Base-by-base conservation (phyloP, 2,113 vertebrate species). In the Egretta garzetta region DNA sequence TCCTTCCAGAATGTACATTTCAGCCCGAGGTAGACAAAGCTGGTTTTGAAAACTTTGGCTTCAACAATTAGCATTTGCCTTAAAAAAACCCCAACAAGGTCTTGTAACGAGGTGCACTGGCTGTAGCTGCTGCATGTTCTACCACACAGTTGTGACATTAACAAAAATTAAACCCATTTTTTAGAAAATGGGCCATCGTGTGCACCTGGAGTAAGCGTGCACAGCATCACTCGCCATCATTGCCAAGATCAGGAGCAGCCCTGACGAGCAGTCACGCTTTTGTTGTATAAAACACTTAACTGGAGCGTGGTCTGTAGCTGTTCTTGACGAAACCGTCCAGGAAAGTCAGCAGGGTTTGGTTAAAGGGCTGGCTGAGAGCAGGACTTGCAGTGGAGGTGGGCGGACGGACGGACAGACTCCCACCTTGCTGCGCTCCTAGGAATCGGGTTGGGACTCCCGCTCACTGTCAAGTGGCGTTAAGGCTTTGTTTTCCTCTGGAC, bases 81-180 rank as follows among this genome's bases (percentile, higher is more conserved):
- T 27, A 6, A 33, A 41, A 43, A 6, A 32, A 41, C 10, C 14
- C 41, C 41, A 14, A 1, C 35, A 37, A 22, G n/a, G 5, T n/a
- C 24, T 24, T 26, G 32, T 20, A 9, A 14, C 4, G 37, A 27
- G 43, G 50, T 12, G 35, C 6, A 3, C 7, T 19, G 50, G 11
- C 15, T 13, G 1, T 3, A 43, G 66, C 30, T 35, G 73, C 43
- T 9, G 22, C 17, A 0, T 3, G 43, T 26, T 32, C 30, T 37
- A 22, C 7, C 6, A 1, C 6, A 1, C 4, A 8, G 27, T 28
- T 66, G 11, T 18, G 23, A 13, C 28, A 1, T 56, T 33, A 45
- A 47, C 20, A 22, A 49, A 59, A 52, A 14, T 17, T 6, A 70
- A 63, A 33, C 17, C 11, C 3, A 0, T 4, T 23, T 50, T n/a